Evolutionary conservation across 2,113 vertebrate genomes (phyloP).

Genomic region (Colistium nudipinnis): DNA sequence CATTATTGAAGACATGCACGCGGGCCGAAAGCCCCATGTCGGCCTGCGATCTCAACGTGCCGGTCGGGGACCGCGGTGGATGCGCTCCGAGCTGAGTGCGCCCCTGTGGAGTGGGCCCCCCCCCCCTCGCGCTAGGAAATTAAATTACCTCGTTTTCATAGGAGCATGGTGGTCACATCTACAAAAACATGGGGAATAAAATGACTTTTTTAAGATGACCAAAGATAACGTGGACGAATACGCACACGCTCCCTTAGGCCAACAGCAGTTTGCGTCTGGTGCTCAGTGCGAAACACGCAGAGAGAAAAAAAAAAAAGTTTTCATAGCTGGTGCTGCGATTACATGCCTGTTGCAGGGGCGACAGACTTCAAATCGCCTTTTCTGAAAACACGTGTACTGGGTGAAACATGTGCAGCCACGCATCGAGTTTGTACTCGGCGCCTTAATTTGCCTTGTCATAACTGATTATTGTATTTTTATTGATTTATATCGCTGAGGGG

Average conservation of each 20-base stretch:
- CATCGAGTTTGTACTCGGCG: constrained; percentile 16
- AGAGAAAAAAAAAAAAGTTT: constrained; percentile 49
- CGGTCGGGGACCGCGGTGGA: constrained; percentile 63
- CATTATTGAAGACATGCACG: constrained; percentile 15
- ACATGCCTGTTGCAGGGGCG: constrained; percentile 50
- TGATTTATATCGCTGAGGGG: neutral
- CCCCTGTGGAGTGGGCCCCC: constrained; percentile 64
- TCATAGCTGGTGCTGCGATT: constrained; percentile 51
- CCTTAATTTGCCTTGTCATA: constrained; percentile 41
- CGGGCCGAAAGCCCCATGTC: constrained; percentile 14
- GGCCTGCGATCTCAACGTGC: constrained; percentile 65
- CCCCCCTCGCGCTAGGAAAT: too few relatives aligned
- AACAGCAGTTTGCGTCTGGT: constrained; percentile 34
- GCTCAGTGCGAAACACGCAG: constrained; percentile 20
- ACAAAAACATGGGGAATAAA: constrained; percentile 57
- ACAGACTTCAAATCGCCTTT: constrained; percentile 30
- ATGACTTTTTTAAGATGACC: constrained; percentile 62
- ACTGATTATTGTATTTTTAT: constrained; percentile 11
- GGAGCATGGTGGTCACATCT: constrained; percentile 57
- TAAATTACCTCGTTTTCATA: constrained; percentile 74
- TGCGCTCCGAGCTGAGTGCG: constrained; percentile 56
- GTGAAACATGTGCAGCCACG: constrained; percentile 48
- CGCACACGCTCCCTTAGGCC: constrained; percentile 37
- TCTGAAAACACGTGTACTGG: constrained; percentile 41
- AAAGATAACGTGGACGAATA: constrained; percentile 62